Evolutionary conservation across 2,113 vertebrate genomes (phyloP).

Genomic region (Boulengeromyrus knoepffleri): DNA sequence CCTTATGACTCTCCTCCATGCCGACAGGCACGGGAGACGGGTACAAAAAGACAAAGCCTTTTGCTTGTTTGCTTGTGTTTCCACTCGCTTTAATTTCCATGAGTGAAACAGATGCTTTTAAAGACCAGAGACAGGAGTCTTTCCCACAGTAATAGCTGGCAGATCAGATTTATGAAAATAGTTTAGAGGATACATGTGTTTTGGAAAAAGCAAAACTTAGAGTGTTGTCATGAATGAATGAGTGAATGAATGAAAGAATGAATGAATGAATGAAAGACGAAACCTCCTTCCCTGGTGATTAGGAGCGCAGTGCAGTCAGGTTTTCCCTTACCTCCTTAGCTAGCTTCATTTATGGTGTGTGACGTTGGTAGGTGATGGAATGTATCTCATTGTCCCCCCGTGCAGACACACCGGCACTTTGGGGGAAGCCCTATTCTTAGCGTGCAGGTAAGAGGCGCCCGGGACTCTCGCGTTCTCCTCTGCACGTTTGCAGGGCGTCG

Average conservation of each 20-base stretch:
- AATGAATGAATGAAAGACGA: neutral
- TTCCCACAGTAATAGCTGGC: neutral
- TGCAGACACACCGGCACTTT: neutral
- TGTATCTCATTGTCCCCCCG: neutral
- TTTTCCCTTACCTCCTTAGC: conserved; percentile 32
- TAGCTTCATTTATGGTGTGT: conserved; percentile 42
- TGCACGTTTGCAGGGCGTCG: neutral
- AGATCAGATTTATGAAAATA: neutral
- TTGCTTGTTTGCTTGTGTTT: neutral
- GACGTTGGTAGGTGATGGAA: conserved; percentile 39
- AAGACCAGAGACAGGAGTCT: neutral
- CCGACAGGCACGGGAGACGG: conserved; percentile 42
- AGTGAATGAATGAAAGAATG: conserved; percentile 17
- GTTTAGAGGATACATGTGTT: neutral
- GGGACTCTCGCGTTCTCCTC: neutral
- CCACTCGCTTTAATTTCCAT: neutral
- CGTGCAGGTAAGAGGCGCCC: neutral
- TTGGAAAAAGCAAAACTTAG: conserved; percentile 1
- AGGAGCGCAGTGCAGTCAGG: conserved; percentile 33
- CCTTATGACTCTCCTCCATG: conserved; percentile 53
- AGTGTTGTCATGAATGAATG: conserved; percentile 39
- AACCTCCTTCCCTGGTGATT: neutral
- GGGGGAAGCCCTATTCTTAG: neutral
- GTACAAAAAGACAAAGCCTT: neutral
- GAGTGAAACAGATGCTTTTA: neutral